Base-by-base conservation (phyloP, 2,113 vertebrate genomes). In the Apaloderma vittatum region DNA sequence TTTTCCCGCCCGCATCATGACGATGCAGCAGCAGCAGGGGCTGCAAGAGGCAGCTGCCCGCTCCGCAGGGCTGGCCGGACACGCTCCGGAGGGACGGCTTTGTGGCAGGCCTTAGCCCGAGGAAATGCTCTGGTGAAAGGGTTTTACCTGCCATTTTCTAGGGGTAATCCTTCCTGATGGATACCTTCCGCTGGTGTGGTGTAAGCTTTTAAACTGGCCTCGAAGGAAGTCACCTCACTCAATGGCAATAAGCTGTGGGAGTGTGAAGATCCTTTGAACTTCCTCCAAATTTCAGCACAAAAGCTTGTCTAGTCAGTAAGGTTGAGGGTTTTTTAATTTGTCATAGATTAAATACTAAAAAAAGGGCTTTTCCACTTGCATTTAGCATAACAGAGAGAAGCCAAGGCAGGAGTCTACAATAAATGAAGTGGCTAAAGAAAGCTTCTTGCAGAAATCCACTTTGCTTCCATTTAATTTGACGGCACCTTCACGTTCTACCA, bases 41-140 rank as follows among this genome's bases (percentile, higher is more conserved):
- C 65, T 82, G 40, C 52, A 55, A 19, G 61, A 71, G 57, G 92
- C n/a, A 90, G 37, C 51, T 32, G 6, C 23, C 3, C 0, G 1
- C 36, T 11, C 1, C 8, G 1, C 0, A 19, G 2, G 12, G 10
- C 4, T 1, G 15, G 23, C 8, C 40, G 19, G 2, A 46, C 11
- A 16, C 2, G 22, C 23, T 5, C 29, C 1, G 4, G 46, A 76
- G 10, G 21, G 24, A 17, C 4, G 46, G n/a, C 2, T 46, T 12
- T 27, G n/a, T 34, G 45, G 22, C 68, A 88, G n/a, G 37, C 49
- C 46, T 57, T 24, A 83, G n/a, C 19, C 55, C 32, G 1, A 15
- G 29, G 34, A 84, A 46, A 66, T 20, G 15, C 18, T 15, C 51
- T 16, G 11, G 32, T 54, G 18, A 54, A 78, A 90, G 8, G 40